Evolutionary conservation across 1,140 invertebrate species (phyloP).

Genomic region (Temnothorax curvispinosus): DNA sequence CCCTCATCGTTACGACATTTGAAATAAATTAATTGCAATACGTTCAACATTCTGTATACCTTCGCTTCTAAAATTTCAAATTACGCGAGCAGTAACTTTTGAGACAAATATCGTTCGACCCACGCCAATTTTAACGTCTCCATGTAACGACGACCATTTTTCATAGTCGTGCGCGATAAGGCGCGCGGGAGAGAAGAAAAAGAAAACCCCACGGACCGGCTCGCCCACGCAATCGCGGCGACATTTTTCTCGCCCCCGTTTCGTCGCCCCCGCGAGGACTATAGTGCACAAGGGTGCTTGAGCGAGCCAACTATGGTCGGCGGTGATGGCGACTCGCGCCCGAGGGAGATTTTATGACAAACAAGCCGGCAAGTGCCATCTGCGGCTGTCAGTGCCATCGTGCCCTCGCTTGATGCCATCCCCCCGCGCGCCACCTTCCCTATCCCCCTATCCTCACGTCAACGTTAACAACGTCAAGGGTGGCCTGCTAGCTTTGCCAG

Average conservation of each 20-base stretch:
- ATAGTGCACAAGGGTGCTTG: conserved; percentile 52
- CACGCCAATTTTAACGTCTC: neutral
- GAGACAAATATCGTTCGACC: neutral
- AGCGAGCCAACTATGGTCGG: conserved; percentile 53
- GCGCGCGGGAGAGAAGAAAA: neutral
- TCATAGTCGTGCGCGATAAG: conserved; percentile 25
- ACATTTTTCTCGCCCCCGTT: conserved; percentile 50
- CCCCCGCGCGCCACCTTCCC: conserved; percentile 28
- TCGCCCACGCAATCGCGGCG: conserved; percentile 41
- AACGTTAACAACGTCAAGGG: conserved; percentile 67
- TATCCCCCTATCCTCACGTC: conserved; percentile 21
- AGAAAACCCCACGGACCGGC: neutral
- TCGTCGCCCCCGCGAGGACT: conserved; percentile 26
- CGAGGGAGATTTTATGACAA: conserved; percentile 77
- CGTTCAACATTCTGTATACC: neutral
- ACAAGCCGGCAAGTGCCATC: conserved; percentile 79
- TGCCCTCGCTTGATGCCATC: conserved; percentile 70
- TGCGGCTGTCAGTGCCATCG: conserved; percentile 75
- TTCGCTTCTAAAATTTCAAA: neutral
- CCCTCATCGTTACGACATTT: neutral
- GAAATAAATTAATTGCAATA: neutral
- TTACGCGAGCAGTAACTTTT: neutral
- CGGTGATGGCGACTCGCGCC: conserved; percentile 56
- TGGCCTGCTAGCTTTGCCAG: conserved; percentile 69
- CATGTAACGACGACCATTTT: neutral